These are phyloP conservation scores for Cephus pygmeus DNA, from an alignment of 2,888 invertebrate species.

Conservation along the genomic window DNA sequence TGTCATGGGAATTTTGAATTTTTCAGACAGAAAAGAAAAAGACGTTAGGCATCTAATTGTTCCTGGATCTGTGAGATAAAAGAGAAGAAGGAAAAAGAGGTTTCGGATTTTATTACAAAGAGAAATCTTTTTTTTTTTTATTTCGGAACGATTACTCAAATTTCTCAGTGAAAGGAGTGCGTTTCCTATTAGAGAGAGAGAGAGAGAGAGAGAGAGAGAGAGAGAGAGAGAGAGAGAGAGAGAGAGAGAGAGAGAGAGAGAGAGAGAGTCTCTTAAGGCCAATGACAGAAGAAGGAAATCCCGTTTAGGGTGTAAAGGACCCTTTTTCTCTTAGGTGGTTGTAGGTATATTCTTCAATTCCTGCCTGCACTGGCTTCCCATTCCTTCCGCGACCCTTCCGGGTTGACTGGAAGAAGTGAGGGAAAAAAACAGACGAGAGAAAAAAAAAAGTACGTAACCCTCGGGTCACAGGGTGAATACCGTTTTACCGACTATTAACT, in stretches of 20 bases:
- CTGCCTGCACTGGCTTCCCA: background rate
- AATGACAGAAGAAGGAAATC: background rate
- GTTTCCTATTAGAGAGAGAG: slow-evolving; percentile 26
- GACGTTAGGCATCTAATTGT: background rate
- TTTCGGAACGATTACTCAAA: slow-evolving; percentile 45
- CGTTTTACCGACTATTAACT: slow-evolving; percentile 67
- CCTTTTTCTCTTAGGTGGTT: background rate
- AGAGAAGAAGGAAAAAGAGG: background rate
- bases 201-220: slow-evolving; percentile 31
- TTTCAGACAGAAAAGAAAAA: background rate
- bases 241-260: slow-evolving; percentile 31
- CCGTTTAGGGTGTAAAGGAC: background rate
- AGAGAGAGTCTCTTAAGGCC: slow-evolving; percentile 19
- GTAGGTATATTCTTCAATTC: background rate
- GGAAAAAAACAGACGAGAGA: slow-evolving; percentile 23
- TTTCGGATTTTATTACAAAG: background rate
- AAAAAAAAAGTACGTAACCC: slow-evolving; percentile 35
- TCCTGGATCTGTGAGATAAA: background rate
- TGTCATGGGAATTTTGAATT: background rate
- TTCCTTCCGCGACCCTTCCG: background rate
- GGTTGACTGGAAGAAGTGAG: slow-evolving; percentile 7
- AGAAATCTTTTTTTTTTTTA: background rate
- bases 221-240: slow-evolving; percentile 26
- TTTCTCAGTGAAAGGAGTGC: slow-evolving; percentile 53
- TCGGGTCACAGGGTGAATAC: slow-evolving; percentile 63